A percentile compares a stretch with the other conserved stretches of the same genome.
Evolutionary conservation across 2,797 vertebrate species (phyloP).

Genomic region (Spheniscus humboldti): DNA sequence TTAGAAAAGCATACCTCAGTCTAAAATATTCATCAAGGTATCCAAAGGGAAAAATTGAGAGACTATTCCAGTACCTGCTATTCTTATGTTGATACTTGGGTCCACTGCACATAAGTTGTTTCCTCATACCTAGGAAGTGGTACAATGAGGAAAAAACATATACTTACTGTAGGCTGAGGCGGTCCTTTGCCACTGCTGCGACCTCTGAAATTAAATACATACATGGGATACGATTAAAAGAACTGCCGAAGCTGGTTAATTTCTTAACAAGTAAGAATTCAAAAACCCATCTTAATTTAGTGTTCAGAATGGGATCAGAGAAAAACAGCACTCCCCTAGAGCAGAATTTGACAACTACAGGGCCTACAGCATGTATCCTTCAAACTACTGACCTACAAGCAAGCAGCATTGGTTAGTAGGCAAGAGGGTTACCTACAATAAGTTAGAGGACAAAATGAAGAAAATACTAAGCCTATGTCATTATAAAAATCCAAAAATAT

Average conservation of each 20-base stretch:
- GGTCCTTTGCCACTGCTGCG: conserved; percentile 94
- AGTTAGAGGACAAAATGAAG: background rate
- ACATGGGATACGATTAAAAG: background rate
- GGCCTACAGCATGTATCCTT: background rate
- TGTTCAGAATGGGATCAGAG: background rate
- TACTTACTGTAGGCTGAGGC: conserved; percentile 86
- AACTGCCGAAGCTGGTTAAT: background rate
- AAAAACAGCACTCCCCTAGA: background rate
- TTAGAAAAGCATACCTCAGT: background rate
- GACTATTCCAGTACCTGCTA: background rate
- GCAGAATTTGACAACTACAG: background rate
- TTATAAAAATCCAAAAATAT: background rate
- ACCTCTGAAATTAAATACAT: conserved; percentile 81
- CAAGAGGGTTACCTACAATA: background rate
- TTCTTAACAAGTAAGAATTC: background rate
- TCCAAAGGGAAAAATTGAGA: background rate
- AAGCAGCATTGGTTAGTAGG: background rate
- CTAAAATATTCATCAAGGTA: background rate
- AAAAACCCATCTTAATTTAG: background rate
- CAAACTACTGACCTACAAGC: background rate
- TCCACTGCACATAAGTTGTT: background rate
- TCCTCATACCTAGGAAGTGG: background rate
- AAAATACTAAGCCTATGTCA: background rate
- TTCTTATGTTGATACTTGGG: background rate
- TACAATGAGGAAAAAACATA: background rate